Evolutionary conservation across 1,140 invertebrate genomes (phyloP), one percentile per base, ranked within the genome.

Genomic region (Bombus sibiricus): DNA sequence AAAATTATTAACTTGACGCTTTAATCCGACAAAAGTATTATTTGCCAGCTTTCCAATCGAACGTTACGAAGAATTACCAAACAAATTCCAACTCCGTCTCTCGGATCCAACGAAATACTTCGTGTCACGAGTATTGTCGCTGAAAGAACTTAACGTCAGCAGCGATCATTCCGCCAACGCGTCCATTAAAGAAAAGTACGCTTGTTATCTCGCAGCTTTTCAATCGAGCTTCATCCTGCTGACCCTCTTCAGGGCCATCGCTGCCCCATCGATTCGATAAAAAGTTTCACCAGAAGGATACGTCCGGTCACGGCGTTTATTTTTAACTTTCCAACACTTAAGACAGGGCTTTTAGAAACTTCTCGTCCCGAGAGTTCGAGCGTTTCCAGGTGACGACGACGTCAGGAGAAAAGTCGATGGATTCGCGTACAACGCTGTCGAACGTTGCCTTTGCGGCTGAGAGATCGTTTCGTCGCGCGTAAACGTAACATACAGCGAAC

Each of bases 271-370:
- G 64, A 53, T 53, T 43, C 80, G 69, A 73, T 37, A 37, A 66
- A 76, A 83, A 76, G 25, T 83, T 83, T 68, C 32, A 34, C 12
- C 37, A 13, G n/a, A 22, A 34, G 53, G n/a, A 59, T 43, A 66
- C 32, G 59, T 39, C 62, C 72, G 43, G 5, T 32, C 15, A 12
- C 43, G 18, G 10, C 73, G 62, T 68, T 83, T 83, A 76, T 83
- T 83, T 77, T 83, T 41, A 77, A 68, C 62, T 77, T 68, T 37
- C 72, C 43, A 83, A 83, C 81, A 76, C 73, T 83, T 76, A 68
- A 66, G 73, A 76, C 72, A 28, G 25, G 43, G 64, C 73, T 69
- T 68, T 83, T 13, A 57, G 53, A 74, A 74, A 66, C n/a, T 81
- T 74, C 18, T n/a, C 28, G 37, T 2, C 18, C 72, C 41, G 28